Evolutionary conservation across 2,113 vertebrate species (phyloP).

Genomic region (Phrynocephalus versicolor): DNA sequence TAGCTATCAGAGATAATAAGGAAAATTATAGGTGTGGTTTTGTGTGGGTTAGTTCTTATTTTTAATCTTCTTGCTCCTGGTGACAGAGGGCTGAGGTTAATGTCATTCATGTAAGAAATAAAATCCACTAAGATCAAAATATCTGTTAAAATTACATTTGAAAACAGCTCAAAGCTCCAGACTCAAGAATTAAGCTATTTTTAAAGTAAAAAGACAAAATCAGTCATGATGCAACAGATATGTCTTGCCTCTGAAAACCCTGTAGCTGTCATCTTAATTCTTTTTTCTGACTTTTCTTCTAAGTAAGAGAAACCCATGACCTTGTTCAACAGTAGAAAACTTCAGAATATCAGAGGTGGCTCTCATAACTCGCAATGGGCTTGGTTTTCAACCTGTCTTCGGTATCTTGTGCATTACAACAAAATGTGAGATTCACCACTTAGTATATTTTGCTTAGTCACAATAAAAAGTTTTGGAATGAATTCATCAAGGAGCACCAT

Average conservation of each 20-base stretch:
- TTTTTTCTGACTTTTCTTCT: background rate
- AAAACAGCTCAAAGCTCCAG: slow-evolving; percentile 46
- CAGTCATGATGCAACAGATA: background rate
- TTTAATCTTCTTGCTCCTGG: slow-evolving; percentile 24
- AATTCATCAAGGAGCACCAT: background rate
- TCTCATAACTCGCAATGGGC: background rate
- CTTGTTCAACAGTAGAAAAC: background rate
- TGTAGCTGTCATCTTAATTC: background rate
- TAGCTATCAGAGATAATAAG: slow-evolving; percentile 11
- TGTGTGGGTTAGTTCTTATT: slow-evolving; percentile 10
- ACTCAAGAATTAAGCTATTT: slow-evolving; percentile 35
- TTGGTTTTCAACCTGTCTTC: background rate
- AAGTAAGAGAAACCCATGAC: background rate
- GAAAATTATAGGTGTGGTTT: slow-evolving; percentile 17
- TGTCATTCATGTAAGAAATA: slow-evolving; percentile 35
- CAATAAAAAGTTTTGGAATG: background rate
- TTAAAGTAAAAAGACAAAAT: slow-evolving; percentile 45
- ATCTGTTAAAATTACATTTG: slow-evolving; percentile 36
- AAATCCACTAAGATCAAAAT: slow-evolving; percentile 34
- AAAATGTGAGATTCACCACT: background rate
- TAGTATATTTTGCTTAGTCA: background rate
- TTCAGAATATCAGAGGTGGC: background rate
- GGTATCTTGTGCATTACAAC: background rate
- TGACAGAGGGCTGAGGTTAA: slow-evolving; percentile 28
- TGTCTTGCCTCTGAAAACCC: background rate